These are phyloP conservation scores for Protosalanx chinensis DNA, from an alignment of 2,797 vertebrate species.

Conservation along the genomic window DNA sequence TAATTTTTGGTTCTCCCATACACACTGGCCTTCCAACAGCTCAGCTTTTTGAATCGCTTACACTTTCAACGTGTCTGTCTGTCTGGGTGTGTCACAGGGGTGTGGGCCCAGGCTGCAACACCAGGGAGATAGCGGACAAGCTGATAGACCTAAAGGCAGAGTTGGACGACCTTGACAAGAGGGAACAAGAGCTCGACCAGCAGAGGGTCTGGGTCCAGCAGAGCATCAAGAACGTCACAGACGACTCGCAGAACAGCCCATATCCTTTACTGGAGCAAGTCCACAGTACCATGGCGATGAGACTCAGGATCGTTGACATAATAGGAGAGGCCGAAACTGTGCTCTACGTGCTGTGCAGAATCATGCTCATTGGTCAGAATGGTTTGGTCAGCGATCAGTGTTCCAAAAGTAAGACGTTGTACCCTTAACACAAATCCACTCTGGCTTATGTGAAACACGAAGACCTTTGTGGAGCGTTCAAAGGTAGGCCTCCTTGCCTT, in stretches of 20 bases:
- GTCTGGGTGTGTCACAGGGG: slow-evolving; percentile 71
- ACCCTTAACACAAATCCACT: slow-evolving; percentile 75
- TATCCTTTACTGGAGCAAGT: slow-evolving; percentile 81
- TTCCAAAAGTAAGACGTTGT: background rate
- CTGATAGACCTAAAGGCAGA: slow-evolving; percentile 96
- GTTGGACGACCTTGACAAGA: slow-evolving; percentile 88
- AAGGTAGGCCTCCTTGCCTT: slow-evolving; percentile 74
- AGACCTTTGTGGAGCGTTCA: slow-evolving; percentile 95
- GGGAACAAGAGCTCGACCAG: slow-evolving; percentile 93
- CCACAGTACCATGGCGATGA: background rate
- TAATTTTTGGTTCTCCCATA: background rate
- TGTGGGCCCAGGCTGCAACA: slow-evolving; percentile 97
- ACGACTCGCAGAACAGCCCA: slow-evolving; percentile 95
- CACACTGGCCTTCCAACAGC: too few relatives aligned
- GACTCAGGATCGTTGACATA: too few relatives aligned
- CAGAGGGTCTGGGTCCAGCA: slow-evolving; percentile 98
- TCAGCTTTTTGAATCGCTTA: background rate
- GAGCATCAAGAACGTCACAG: slow-evolving; percentile 97
- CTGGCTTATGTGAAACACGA: slow-evolving; percentile 94
- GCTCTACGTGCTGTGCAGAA: background rate
- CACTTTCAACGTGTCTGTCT: background rate
- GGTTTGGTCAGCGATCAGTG: background rate
- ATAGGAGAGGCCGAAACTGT: too few relatives aligned
- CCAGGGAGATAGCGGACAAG: slow-evolving; percentile 95
- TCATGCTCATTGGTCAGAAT: background rate